These are phyloP conservation scores for Tangara arthus DNA, from an alignment of 2,797 vertebrate genomes.

Conservation along the genomic window DNA sequence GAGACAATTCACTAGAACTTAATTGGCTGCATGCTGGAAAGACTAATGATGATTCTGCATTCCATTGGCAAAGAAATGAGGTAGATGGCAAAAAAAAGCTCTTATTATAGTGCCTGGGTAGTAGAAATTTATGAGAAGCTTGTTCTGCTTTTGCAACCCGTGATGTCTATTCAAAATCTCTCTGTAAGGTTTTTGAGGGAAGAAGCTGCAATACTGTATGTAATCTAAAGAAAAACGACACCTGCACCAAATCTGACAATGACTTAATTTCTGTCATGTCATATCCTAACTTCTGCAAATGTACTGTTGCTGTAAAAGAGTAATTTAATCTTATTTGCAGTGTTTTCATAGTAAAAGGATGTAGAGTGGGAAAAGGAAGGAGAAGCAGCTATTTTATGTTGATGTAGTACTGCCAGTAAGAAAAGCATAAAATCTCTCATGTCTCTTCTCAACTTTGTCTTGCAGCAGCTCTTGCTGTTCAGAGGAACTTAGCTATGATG, in stretches of 20 bases:
- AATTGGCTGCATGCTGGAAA: slow-evolving; percentile 59
- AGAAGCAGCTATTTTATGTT: background rate
- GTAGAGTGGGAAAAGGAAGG: background rate
- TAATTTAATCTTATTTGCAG: background rate
- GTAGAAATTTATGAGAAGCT: slow-evolving; percentile 42
- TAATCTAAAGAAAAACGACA: background rate
- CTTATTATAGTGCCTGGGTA: slow-evolving; percentile 21
- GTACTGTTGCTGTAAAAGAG: background rate
- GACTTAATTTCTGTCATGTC: background rate
- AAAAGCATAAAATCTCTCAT: background rate
- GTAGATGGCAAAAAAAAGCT: slow-evolving; percentile 41
- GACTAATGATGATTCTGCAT: slow-evolving; percentile 58
- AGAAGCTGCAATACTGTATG: background rate
- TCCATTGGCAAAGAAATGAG: slow-evolving; percentile 52
- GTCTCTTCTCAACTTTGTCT: background rate
- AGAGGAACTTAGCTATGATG: background rate
- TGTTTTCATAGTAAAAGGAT: background rate
- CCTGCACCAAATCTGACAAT: background rate
- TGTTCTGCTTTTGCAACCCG: slow-evolving; percentile 13
- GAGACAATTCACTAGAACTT: slow-evolving; percentile 54
- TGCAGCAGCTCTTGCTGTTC: background rate
- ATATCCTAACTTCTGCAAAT: background rate
- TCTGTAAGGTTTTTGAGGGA: background rate
- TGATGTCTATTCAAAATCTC: slow-evolving; percentile 35
- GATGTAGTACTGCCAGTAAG: background rate